phyloP scores from a whole-genome alignment of 2,888 invertebrate genomes.

The Erebia palarica region DNA sequence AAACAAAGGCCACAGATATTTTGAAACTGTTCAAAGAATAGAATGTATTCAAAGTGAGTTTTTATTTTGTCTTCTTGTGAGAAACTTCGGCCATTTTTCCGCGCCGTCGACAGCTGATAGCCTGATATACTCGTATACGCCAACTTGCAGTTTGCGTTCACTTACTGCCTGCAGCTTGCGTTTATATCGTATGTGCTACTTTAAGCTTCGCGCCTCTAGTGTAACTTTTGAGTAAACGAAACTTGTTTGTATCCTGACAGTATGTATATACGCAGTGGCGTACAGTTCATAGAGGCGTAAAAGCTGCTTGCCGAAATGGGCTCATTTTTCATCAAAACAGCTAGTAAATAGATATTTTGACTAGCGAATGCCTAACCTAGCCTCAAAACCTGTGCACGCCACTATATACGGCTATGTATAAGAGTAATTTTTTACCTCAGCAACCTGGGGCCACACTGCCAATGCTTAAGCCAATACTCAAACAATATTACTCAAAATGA shows the following conservation, averaged over 20 bases:
- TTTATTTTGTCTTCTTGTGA: background rate
- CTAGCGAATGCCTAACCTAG: no score
- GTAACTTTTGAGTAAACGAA: background rate
- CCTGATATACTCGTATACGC: background rate
- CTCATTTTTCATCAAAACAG: no score
- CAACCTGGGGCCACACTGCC: no score
- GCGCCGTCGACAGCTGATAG: conserved; percentile 5
- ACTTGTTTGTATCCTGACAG: background rate
- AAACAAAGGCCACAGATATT: background rate
- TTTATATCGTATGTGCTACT: background rate
- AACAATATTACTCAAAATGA: no score
- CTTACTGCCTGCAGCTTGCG: conserved; percentile 4
- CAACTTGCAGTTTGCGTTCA: background rate
- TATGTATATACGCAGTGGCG: no score
- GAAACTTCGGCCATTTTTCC: conserved; percentile 4
- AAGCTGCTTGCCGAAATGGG: no score
- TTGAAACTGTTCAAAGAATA: background rate
- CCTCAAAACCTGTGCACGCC: no score
- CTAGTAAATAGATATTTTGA: no score
- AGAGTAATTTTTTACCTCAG: no score
- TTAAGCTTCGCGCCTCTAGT: background rate
- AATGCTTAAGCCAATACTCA: no score
- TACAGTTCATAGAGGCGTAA: no score
- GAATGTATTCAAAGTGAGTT: background rate
- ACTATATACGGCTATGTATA: no score